phyloP scores from a whole-genome alignment of 2,797 vertebrate species.

The Phalloptychus januarius region DNA sequence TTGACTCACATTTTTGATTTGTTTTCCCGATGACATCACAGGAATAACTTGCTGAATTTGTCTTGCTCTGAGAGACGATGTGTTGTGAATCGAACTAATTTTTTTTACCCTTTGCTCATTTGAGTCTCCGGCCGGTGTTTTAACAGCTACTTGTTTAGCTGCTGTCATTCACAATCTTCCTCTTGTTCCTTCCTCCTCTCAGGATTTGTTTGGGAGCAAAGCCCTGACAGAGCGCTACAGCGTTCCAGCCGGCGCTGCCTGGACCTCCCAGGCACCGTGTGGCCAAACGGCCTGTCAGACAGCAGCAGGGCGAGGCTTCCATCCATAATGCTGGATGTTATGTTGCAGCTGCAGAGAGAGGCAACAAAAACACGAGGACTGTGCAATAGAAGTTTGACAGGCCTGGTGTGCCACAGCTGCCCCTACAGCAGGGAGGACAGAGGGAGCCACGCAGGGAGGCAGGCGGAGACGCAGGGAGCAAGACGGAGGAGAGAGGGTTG shows the following conservation, averaged over 20 bases:
- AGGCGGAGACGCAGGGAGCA: neutral
- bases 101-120: neutral
- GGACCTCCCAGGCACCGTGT: neutral
- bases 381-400: neutral
- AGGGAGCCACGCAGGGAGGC: neutral
- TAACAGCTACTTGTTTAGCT: neutral
- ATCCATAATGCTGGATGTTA: neutral
- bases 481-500: neutral
- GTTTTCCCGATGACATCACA: neutral
- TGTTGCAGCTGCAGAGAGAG: neutral
- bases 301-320: neutral
- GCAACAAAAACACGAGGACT: neutral
- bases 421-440: neutral
- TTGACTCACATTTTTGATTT: neutral
- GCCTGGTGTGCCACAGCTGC: neutral
- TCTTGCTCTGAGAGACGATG: neutral
- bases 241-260: neutral
- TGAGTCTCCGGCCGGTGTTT: neutral
- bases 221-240: neutral
- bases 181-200: neutral
- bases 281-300: neutral
- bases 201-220: neutral
- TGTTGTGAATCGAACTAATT: neutral
- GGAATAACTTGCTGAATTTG: neutral
- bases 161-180: neutral